A percentile compares a stretch with the other conserved stretches of the same genome.
phyloP scores from a whole-genome alignment of 2,888 invertebrate genomes.

The Pegoplata infirma region DNA sequence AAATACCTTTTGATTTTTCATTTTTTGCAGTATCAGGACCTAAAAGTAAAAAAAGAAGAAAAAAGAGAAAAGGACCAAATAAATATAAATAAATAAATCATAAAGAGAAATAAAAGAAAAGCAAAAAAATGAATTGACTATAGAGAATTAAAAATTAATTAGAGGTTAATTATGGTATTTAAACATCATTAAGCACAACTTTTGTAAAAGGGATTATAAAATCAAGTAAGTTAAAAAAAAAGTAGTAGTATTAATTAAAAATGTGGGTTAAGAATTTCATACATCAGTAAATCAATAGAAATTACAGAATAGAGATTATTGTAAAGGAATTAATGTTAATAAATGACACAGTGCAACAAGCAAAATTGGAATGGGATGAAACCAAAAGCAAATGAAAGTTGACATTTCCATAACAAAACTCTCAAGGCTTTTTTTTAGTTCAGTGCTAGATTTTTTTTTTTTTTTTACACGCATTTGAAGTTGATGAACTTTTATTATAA shows the following conservation, averaged over 20 bases:
- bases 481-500: no score
- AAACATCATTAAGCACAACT: conserved; percentile 13
- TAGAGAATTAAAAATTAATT: conserved; percentile 56
- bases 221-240: no score
- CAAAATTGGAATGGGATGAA: no score
- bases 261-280: not conserved
- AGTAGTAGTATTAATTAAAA: not conserved
- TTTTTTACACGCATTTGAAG: no score
- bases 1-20: conserved; percentile 76
- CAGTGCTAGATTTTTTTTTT: no score
- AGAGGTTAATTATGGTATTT: conserved; percentile 50
- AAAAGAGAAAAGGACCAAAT: conserved; percentile 35
- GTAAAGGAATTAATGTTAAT: no score
- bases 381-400: no score
- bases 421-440: no score
- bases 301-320: no score
- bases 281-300: not conserved
- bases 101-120: conserved; percentile 25
- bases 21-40: conserved; percentile 76
- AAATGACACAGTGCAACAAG: no score
- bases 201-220: not conserved
- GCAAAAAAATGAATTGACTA: conserved; percentile 29
- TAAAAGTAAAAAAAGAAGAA: conserved; percentile 67
- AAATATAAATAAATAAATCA: conserved; percentile 51
- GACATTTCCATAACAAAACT: no score